These are phyloP conservation scores for Formica selysi DNA, from an alignment of 1,140 invertebrate genomes.

Conservation along the genomic window DNA sequence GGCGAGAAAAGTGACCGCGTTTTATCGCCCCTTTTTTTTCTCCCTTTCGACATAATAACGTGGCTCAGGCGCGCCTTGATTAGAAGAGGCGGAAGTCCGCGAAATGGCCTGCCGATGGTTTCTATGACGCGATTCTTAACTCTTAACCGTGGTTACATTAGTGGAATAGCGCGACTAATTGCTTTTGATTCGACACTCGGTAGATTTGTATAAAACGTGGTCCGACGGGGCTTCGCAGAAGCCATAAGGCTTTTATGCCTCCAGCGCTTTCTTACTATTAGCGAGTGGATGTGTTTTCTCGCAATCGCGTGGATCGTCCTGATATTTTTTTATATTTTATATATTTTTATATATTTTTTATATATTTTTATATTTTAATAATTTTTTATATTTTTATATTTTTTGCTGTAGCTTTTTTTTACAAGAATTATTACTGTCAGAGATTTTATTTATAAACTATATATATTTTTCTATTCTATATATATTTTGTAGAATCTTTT, in stretches of 20 bases:
- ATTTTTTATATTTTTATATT: neutral
- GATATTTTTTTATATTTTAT: neutral
- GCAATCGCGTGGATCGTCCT: constrained; percentile 1
- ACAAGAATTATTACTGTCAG: constrained; percentile 6
- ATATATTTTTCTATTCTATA: neutral
- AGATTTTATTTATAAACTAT: neutral
- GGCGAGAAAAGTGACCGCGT: constrained; percentile 16
- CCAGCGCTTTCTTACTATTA: constrained; percentile 39
- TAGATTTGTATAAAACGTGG: constrained; percentile 48
- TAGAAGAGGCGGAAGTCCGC: constrained; percentile 62
- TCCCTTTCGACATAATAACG: constrained; percentile 51
- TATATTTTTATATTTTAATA: no score
- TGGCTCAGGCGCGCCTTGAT: constrained; percentile 57
- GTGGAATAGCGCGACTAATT: constrained; percentile 51
- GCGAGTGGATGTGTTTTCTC: constrained; percentile 7
- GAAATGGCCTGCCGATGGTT: constrained; percentile 7
- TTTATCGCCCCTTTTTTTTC: constrained; percentile 45
- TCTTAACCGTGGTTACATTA: constrained; percentile 10
- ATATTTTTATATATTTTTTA: no score
- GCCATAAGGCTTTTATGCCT: constrained; percentile 54
- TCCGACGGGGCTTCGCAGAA: constrained; percentile 61
- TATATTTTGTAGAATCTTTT: neutral
- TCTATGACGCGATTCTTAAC: neutral
- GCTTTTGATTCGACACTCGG: constrained; percentile 64
- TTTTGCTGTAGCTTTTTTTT: constrained; percentile 20